Evolutionary conservation across 35 echinoderm and acorn worm species (phyloP).

Genomic region (Ophiothrix spiculata): DNA sequence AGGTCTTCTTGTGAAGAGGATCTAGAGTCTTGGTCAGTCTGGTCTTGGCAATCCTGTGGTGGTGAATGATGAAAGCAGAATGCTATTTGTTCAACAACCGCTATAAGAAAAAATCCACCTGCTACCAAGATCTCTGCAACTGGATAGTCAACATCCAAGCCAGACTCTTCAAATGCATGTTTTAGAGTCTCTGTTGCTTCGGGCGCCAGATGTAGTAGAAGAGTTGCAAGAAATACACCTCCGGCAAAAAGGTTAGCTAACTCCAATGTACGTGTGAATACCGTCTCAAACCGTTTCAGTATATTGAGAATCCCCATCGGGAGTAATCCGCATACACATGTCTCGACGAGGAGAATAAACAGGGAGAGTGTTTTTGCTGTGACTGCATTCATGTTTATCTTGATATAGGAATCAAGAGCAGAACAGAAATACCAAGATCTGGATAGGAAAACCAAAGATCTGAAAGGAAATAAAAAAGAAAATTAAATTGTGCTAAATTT

Average conservation of each 20-base stretch:
- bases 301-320: not conserved
- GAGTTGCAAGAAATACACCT: slow-evolving; percentile 25
- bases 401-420: no score
- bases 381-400: not conserved
- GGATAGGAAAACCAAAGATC: no score
- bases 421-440: no score
- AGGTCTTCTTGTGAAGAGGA: not conserved
- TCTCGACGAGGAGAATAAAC: not conserved
- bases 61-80: not conserved
- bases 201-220: slow-evolving; percentile 23
- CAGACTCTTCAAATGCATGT: not conserved
- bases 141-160: slow-evolving; percentile 14
- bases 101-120: slow-evolving; percentile 30
- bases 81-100: slow-evolving; percentile 5
- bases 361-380: not conserved
- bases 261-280: not conserved
- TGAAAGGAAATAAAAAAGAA: no score
- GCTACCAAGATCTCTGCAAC: slow-evolving; percentile 1
- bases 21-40: not conserved
- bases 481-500: no score
- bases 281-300: not conserved
- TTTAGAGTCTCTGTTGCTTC: not conserved
- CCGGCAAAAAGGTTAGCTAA: slow-evolving; percentile 29
- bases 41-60: not conserved
- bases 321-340: not conserved